Base-by-base conservation (phyloP, 2,113 vertebrate genomes). In the Limanda limanda region DNA sequence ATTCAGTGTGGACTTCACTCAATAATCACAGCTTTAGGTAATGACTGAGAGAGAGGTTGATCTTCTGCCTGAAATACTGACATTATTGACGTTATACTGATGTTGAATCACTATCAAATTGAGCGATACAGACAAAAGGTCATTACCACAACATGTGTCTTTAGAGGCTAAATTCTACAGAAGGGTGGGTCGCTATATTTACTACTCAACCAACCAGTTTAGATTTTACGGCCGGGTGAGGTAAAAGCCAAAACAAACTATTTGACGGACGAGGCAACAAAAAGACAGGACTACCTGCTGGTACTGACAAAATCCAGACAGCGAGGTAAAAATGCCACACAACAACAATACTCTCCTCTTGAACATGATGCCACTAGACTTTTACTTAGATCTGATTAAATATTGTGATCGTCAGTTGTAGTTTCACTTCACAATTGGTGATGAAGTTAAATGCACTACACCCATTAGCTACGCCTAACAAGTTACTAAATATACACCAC, bases 151-250 rank as follows among this genome's bases (percentile, higher is more conserved):
- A 45, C 0, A 15, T 31, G 9, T 10, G 40, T 52, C 25, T 13
- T 68, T 5, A 42, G 4, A 18, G 25, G 27, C 55, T 4, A 54
- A 23, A 64, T 76, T 31, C 24, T 45, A 42, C 13, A 67, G 51
- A 61, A 56, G 79, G 85, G 76, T 17, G 63, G 60, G 25, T 81
- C 57, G 14, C 48, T 21, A 6, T 12, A 48, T 70, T 69, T 51
- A 66, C 5, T 82, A 78, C 86, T 65, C 42, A 72, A 76, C 78
- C 68, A 81, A 89, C 80, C 74, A 40, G 83, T 85, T 89, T 79
- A 24, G 27, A 73, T 27, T 0, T 20, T 2, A 37, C 45, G 51
- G 65, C n/a, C 2, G 23, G 1, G 40, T 37, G 1, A 62, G 31
- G 58, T 31, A 60, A 42, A 45, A 45, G 13, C 1, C 35, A 37